Evolutionary conservation across 2,888 invertebrate species (phyloP), one percentile per base, ranked within the genome.

Genomic region (Drosophila kuntzei): DNA sequence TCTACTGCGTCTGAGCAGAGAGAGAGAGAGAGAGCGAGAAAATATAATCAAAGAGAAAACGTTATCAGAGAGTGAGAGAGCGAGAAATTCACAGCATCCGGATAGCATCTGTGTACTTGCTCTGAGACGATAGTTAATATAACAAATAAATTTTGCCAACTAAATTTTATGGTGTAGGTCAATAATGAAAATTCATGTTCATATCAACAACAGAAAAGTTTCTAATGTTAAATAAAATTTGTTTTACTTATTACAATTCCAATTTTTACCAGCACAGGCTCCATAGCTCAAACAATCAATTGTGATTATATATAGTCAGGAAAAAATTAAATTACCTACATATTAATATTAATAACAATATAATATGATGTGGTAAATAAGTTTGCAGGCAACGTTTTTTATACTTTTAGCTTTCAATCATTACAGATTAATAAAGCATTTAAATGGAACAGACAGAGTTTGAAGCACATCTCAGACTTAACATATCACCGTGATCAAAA

Each of bases 1-100:
- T 27, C 46, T 39, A 76, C 43, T 70, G 64, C 80, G 78, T 61
- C 46, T 14, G 20, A 36, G 34, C 36, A 46, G 20, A 20, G n/a
- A n/a, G 37, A 49, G 16, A 16, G 14, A 14, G 14, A 9, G 39
- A 27, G 59, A 46, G 32, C 18, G 18, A n/a, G 1, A 25, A 2
- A 43, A 9, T 22, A 22, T 4, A 22, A 22, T 3, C 22, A 18
- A 18, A 47, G 14, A 27, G 0, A 22, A n/a, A n/a, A n/a, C n/a
- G n/a, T n/a, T n/a, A n/a, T n/a, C n/a, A n/a, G n/a, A n/a, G n/a
- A n/a, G n/a, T n/a, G 25, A 47, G 14, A 27, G 0, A 22, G n/a
- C 1, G 12, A 18, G n/a, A 8, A 14, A 25, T 14, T 44, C 25
- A 25, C 44, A 44, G 44, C 44, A 44, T 27, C 44, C n/a, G 16